Conservation (phyloP, 2,113 vertebrate species). For the Hippoglossus stenolepis region DNA sequence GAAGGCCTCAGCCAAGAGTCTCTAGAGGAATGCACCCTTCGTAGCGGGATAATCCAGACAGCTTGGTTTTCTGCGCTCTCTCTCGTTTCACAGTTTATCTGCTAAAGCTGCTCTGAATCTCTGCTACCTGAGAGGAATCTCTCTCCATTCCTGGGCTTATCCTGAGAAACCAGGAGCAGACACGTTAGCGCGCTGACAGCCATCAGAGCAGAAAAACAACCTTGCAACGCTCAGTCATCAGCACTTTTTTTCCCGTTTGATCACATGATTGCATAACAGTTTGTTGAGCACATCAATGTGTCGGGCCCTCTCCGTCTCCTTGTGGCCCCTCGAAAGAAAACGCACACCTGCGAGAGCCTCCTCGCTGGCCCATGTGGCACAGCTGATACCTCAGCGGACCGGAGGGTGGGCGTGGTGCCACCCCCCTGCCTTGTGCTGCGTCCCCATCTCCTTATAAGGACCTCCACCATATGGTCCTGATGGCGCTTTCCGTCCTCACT, state of each 20-base stretch:
- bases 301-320: conserved; percentile 43
- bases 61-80: conserved; percentile 67
- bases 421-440: conserved; percentile 50
- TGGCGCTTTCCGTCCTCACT: conserved; percentile 46
- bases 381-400: conserved; percentile 77
- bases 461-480: conserved; percentile 80
- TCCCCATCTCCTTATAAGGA: conserved; percentile 72
- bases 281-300: conserved; percentile 41
- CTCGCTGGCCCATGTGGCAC: conserved; percentile 68
- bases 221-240: conserved; percentile 62
- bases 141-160: conserved; percentile 75
- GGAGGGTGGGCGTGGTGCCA: conserved; percentile 65
- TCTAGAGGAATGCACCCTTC: conserved; percentile 72
- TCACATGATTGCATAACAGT: conserved; percentile 76
- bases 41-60: conserved; percentile 76
- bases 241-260: conserved; percentile 70
- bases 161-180: conserved; percentile 66
- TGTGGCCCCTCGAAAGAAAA: conserved; percentile 37
- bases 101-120: conserved; percentile 79
- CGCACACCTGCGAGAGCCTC: conserved; percentile 67
- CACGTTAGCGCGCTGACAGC: conserved; percentile 60
- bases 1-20: conserved; percentile 64
- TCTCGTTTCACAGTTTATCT: conserved; percentile 79
- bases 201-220: conserved; percentile 53
- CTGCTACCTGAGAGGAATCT: conserved; percentile 80